Conservation (phyloP, 2,888 invertebrate genomes). For the Netelia inedita region DNA sequence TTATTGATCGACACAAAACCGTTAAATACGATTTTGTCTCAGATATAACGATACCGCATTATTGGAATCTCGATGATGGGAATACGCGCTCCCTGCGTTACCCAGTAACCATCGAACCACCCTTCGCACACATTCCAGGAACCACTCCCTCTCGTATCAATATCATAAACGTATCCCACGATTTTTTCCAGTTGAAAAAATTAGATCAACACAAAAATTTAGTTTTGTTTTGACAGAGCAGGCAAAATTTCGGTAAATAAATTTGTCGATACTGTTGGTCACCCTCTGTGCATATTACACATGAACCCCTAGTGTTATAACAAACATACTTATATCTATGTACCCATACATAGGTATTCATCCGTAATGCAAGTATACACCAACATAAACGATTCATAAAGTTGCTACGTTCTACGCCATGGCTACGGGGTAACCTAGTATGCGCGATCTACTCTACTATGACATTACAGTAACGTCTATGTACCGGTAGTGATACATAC, state of each 20-base stretch:
- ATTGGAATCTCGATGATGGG: too few relatives aligned
- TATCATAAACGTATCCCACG: too few relatives aligned
- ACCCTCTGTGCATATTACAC: too few relatives aligned
- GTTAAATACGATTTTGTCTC: too few relatives aligned
- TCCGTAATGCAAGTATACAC: conserved; percentile 13
- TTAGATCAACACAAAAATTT: background rate
- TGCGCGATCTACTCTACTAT: conserved; percentile 19
- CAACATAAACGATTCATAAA: conserved; percentile 56
- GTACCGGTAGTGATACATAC: conserved; percentile 23
- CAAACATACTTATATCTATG: conserved; percentile 3
- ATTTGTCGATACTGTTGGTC: too few relatives aligned
- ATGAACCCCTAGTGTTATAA: background rate
- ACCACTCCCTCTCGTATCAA: too few relatives aligned
- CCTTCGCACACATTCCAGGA: too few relatives aligned
- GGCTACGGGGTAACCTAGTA: conserved; percentile 15
- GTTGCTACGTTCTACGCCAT: conserved; percentile 16
- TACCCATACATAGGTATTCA: conserved; percentile 17
- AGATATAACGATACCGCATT: too few relatives aligned
- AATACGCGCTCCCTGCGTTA: too few relatives aligned
- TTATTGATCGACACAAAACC: background rate
- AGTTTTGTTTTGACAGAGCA: too few relatives aligned
- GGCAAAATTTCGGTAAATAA: too few relatives aligned
- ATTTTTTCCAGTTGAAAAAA: background rate
- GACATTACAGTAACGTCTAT: conserved; percentile 6
- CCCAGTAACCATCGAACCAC: too few relatives aligned